A percentile compares a stretch with the other conserved stretches of the same genome.
Conservation (phyloP, 2,113 vertebrate species). For the Alethe castanea region DNA sequence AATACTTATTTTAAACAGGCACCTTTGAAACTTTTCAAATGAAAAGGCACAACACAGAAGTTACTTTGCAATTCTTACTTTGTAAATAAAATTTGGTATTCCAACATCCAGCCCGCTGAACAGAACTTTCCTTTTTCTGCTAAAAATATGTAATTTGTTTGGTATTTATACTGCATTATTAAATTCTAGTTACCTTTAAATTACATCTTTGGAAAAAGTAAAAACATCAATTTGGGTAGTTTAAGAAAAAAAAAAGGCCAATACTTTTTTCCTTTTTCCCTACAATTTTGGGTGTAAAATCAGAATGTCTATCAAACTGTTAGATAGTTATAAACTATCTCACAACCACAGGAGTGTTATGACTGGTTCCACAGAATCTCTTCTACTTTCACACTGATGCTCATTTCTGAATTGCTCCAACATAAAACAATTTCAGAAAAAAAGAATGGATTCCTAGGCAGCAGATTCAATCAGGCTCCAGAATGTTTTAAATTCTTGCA, state of each 20-base stretch:
- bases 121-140: neutral
- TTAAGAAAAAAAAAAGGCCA: neutral
- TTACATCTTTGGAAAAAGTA: neutral
- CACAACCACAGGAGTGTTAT: neutral
- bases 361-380: neutral
- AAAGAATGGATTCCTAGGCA: neutral
- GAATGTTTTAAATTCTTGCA: neutral
- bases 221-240: neutral
- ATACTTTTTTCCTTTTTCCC: neutral
- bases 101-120: neutral
- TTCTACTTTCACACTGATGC: neutral
- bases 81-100: neutral
- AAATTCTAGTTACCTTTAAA: neutral
- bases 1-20: neutral
- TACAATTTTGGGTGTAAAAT: neutral
- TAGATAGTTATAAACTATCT: neutral
- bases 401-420: conserved; percentile 1
- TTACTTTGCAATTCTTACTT: neutral
- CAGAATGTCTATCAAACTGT: neutral
- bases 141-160: neutral
- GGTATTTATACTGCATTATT: neutral
- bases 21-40: neutral
- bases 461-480: neutral
- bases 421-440: neutral
- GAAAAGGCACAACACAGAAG: neutral